These are phyloP conservation scores for Pristis pectinata DNA, from an alignment of 2,797 vertebrate genomes.

Conservation along the genomic window DNA sequence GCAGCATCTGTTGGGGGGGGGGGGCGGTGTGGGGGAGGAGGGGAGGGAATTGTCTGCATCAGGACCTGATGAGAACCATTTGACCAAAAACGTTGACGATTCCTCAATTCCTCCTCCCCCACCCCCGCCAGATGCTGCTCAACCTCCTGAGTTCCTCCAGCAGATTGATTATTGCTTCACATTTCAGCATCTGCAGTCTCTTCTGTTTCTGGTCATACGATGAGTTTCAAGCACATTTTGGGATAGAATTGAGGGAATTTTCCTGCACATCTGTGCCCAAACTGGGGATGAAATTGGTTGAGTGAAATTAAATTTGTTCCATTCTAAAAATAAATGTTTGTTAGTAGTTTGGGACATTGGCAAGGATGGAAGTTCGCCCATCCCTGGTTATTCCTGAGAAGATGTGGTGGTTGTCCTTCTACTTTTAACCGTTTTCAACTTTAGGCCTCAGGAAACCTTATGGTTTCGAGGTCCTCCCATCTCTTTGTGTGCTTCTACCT, in stretches of 20 bases:
- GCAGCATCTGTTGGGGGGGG: too few species aligned
- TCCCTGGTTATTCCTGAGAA: too few species aligned
- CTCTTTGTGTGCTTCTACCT: neutral
- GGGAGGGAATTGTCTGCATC: too few species aligned
- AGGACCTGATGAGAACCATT: too few species aligned
- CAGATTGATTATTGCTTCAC: too few species aligned
- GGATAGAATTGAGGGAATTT: neutral
- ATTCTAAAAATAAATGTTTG: neutral
- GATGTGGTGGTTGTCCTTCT: neutral
- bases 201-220: neutral
- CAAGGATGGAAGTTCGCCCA: neutral
- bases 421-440: neutral
- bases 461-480: neutral
- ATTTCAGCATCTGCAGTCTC: too few species aligned
- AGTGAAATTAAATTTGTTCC: neutral
- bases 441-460: neutral
- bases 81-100: too few species aligned
- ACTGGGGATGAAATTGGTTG: neutral
- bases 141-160: too few species aligned
- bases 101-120: too few species aligned
- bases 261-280: neutral
- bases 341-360: neutral
- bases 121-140: too few species aligned
- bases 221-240: neutral
- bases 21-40: too few species aligned